These are phyloP conservation scores for Echeneis naucrates DNA, from an alignment of 2,797 vertebrate species.

Conservation along the genomic window DNA sequence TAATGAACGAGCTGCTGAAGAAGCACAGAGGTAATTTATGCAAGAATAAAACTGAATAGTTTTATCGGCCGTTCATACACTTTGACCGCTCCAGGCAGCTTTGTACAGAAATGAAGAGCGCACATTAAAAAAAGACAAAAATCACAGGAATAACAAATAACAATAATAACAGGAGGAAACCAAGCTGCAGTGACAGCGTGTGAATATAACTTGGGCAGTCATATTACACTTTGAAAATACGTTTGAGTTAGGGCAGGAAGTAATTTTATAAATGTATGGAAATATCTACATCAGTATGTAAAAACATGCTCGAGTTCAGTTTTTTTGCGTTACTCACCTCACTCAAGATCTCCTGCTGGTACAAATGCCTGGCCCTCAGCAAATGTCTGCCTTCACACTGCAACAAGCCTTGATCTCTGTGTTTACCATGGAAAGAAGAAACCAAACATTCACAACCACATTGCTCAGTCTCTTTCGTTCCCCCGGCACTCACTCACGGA, in stretches of 20 bases:
- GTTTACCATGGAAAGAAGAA: constrained; percentile 61
- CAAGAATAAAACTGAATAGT: no score
- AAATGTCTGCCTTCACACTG: constrained; percentile 39
- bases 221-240: no score
- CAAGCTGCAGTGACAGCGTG: no score
- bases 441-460: constrained; percentile 59
- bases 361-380: constrained; percentile 51
- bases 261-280: constrained; percentile 27
- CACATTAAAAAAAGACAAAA: no score
- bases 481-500: constrained; percentile 54
- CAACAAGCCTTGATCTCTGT: constrained; percentile 56
- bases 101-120: no score
- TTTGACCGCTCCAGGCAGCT: no score
- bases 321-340: neutral
- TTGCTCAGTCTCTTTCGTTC: constrained; percentile 53
- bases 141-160: no score
- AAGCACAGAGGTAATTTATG: constrained; percentile 79
- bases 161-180: no score
- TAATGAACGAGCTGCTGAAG: constrained; percentile 81
- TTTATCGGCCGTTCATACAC: no score
- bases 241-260: constrained; percentile 10
- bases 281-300: constrained; percentile 18
- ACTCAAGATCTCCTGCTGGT: constrained; percentile 24
- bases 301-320: constrained; percentile 4
- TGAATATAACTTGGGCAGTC: no score